Conservation (phyloP, 2,113 vertebrate genomes). For the Seriola dumerili region DNA sequence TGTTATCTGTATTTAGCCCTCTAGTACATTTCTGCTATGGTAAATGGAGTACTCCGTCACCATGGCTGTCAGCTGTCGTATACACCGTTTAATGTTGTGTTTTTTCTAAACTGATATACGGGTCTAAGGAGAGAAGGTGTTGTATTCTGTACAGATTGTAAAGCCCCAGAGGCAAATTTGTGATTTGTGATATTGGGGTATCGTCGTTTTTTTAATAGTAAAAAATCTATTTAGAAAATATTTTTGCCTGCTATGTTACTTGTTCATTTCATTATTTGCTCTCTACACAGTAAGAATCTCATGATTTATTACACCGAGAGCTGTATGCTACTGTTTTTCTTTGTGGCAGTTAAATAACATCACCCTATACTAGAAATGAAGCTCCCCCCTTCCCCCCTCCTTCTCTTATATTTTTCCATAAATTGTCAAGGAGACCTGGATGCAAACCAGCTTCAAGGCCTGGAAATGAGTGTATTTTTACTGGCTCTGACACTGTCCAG, state of each 20-base stretch:
- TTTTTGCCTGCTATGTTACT: neutral
- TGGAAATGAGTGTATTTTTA: constrained; percentile 82
- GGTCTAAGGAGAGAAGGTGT: neutral
- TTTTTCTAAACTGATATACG: too few species aligned
- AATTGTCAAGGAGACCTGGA: constrained; percentile 77
- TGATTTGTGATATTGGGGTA: neutral
- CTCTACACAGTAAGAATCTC: neutral
- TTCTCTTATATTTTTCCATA: constrained; percentile 74
- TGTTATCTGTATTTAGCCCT: neutral
- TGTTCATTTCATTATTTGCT: neutral
- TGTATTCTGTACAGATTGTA: neutral
- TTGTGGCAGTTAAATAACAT: constrained; percentile 68
- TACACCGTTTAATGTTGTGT: neutral
- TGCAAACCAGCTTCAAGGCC: constrained; percentile 69
- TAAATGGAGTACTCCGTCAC: neutral
- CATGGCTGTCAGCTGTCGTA: neutral
- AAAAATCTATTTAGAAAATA: constrained; percentile 19
- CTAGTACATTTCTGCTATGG: neutral
- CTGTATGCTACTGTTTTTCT: constrained; percentile 53
- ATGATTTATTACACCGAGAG: constrained; percentile 63
- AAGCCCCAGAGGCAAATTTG: neutral
- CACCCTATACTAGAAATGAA: constrained; percentile 56
- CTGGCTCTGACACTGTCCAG: constrained; percentile 82
- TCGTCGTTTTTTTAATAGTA: too few species aligned
- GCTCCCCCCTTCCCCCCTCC: constrained; percentile 39